Base-by-base conservation (phyloP, 2,113 vertebrate genomes). In the Tyto alba region DNA sequence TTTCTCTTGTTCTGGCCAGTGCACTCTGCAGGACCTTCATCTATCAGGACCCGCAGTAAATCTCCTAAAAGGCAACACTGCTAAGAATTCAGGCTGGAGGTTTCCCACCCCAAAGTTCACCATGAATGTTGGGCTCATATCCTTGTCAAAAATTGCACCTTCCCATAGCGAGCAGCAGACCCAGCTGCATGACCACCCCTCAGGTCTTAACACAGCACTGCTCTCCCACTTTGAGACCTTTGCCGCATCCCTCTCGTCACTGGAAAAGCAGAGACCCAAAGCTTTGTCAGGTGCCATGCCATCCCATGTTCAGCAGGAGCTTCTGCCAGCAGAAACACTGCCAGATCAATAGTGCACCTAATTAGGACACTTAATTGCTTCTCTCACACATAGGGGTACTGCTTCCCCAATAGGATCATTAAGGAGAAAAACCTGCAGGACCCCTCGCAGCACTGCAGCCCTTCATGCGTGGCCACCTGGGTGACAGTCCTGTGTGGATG, bases 401-500 rank as follows among this genome's bases (percentile, higher is more conserved):
- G 27, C 62, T 84, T 59, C 68, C 72, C 66, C 75, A 25, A 14
- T 0, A 15, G 81, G 6, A 90, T 5, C 63, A 9, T 2, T 2
- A 62, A 56, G 43, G 60, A 60, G 30, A 21, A 87, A 80, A 79
- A 10, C 80, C 57, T 10, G 27, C 62, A 48, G 50, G 36, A 43
- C 47, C 36, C 32, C 13, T 26, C 60, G 63, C 80, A 14, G 66
- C 55, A 23, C 45, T 10, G n/a, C 50, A 48, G 45, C 45, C 62
- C 50, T 19, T 41, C 40, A 1, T 0, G 5, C 2, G 5, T 7
- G 48, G 47, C 41, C 79, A 34, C 18, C 43, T 3, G 22, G n/a
- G 53, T 4, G 21, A 11, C 0, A 11, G 45, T 38, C 36, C 10
- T 0, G 0, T 2, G 3, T 0, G 23, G 62, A 10, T 2, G 34